Evolutionary conservation across 2,113 vertebrate genomes (phyloP).

Genomic region (Scortum barcoo): DNA sequence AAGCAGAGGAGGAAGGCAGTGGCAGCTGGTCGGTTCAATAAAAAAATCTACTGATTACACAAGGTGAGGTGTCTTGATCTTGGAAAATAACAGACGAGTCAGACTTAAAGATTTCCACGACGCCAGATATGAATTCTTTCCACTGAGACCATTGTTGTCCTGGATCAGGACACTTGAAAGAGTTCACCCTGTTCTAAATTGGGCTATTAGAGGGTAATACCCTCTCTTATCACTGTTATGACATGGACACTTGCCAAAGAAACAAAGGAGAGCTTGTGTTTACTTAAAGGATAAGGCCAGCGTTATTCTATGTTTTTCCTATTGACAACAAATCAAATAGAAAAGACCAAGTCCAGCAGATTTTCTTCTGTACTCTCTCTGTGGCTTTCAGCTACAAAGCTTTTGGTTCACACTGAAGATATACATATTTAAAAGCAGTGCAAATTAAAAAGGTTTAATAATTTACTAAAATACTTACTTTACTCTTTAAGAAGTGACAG

Average conservation of each 20-base stretch:
- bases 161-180: conserved; percentile 41
- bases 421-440: background rate
- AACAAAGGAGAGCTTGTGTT: conserved; percentile 38
- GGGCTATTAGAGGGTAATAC: conserved; percentile 24
- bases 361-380: background rate
- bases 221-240: conserved; percentile 39
- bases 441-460: too few relatives aligned
- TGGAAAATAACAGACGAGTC: background rate
- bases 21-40: background rate
- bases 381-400: background rate
- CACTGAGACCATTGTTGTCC: conserved; percentile 35
- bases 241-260: conserved; percentile 37
- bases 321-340: background rate
- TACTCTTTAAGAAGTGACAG: too few relatives aligned
- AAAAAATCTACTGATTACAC: conserved; percentile 1
- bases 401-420: background rate
- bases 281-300: background rate
- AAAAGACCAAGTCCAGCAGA: background rate
- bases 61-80: background rate
- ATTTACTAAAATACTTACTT: background rate
- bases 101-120: background rate
- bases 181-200: conserved; percentile 13
- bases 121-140: conserved; percentile 26
- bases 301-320: background rate
- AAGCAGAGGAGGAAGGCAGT: too few relatives aligned